Evolutionary conservation across 2,113 vertebrate species (phyloP).

Genomic region (Pygoscelis adeliae): DNA sequence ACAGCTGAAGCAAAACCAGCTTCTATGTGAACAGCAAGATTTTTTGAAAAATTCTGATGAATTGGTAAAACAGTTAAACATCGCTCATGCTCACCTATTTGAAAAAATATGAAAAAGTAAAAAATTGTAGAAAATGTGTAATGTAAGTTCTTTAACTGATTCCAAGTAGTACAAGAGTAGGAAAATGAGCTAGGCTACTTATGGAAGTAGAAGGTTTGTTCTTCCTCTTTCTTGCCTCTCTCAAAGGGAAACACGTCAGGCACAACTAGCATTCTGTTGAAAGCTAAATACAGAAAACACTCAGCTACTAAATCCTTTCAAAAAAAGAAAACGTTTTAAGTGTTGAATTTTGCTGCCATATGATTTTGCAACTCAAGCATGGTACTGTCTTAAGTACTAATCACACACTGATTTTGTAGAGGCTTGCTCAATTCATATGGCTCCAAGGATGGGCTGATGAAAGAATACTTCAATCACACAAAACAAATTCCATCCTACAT

Average conservation of each 20-base stretch:
- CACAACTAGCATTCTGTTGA: not conserved
- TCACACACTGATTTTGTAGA: not conserved
- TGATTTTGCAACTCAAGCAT: not conserved
- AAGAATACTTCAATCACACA: not conserved
- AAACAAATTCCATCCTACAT: not conserved
- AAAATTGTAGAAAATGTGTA: not conserved
- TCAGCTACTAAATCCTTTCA: not conserved
- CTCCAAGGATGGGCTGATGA: not conserved
- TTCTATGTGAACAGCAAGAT: not conserved
- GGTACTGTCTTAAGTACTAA: not conserved
- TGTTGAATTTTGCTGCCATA: not conserved
- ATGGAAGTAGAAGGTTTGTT: not conserved
- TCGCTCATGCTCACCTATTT: not conserved
- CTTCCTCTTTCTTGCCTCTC: not conserved
- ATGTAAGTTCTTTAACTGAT: not conserved
- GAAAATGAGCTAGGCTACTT: not conserved
- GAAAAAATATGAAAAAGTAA: not conserved
- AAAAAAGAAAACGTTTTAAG: not conserved
- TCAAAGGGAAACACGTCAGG: not conserved
- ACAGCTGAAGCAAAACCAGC: not conserved
- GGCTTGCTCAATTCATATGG: not conserved
- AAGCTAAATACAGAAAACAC: not conserved
- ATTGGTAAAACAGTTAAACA: not conserved
- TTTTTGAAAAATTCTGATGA: not conserved
- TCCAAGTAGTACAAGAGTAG: not conserved